Evolutionary conservation across 2,113 vertebrate species (phyloP), one percentile per base, ranked within the genome.

Genomic region (Pseudolaguvia tuberculata): DNA sequence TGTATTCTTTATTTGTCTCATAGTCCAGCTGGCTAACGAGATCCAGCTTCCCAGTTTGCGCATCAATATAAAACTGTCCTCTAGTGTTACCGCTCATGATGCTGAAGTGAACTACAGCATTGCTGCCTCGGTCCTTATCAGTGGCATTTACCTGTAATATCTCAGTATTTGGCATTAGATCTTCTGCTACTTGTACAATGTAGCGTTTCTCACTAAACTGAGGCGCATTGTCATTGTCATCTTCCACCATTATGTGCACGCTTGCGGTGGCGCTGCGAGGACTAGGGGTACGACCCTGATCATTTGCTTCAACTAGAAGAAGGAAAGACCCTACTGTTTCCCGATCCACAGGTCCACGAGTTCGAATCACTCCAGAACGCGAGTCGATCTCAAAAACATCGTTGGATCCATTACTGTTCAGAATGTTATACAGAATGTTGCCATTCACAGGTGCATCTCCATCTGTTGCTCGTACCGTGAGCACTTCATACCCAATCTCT

Each of bases 161-260:
- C 0, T 94, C 92, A 0, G 86, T 88, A 70, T 92, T 93, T 0
- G 94, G 92, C 0, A 85, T 77, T 87, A 91, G 85, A 0, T 97
- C 94, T 86, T 99, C 96, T 0, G 93, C 88, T 21, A 99, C 93
- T 83, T 92, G 94, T 0, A 91, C 93, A 67, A 97, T 81, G 0
- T 98, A 98, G 13, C 95, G 95, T 74, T 95, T 95, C 85, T 97
- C 90, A 0, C 95, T 95, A 73, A 98, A 99, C 90, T 99, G 96
- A 0, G 96, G 96, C 0, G 91, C 89, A 0, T 98, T 99, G 77
- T 99, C 96, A 0, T 99, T 99, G 83, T 99, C 96, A 0, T 99
- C 96, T 78, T 98, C 94, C 79, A 99, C 95, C 0, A 90, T 11
- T 0, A 99, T 95, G 82, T 85, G 82, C 15, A 99, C 92, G 0